These are phyloP conservation scores for Drosophila guanche DNA, from an alignment of 1,140 invertebrate genomes.

Conservation along the genomic window DNA sequence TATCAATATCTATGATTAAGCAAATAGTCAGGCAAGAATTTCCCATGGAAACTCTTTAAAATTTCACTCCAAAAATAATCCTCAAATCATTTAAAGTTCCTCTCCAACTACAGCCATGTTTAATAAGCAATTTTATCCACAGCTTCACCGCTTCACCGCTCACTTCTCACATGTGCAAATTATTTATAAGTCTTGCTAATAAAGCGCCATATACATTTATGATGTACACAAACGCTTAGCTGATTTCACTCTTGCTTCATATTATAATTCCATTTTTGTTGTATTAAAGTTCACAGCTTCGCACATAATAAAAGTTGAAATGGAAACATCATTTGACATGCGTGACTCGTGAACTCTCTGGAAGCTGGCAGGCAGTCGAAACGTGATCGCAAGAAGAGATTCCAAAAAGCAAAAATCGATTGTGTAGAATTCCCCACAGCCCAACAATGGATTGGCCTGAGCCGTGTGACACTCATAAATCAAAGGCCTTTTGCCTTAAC, in stretches of 20 bases:
- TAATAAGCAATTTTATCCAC: too few relatives aligned
- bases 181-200: too few relatives aligned
- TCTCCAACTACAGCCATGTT: too few relatives aligned
- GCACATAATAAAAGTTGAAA: conserved; percentile 56
- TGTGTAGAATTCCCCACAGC: conserved; percentile 33
- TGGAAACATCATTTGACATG: conserved; percentile 44
- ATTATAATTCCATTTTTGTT: conserved; percentile 6
- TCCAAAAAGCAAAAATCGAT: conserved; percentile 8
- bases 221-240: not conserved
- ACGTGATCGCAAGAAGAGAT: conserved; percentile 23
- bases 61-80: too few relatives aligned
- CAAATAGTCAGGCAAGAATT: too few relatives aligned
- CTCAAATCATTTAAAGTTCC: too few relatives aligned
- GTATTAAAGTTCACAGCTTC: conserved; percentile 29
- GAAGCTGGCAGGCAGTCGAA: conserved; percentile 9
- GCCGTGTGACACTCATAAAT: conserved; percentile 38
- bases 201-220: not conserved
- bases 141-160: too few relatives aligned
- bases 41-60: too few relatives aligned
- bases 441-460: conserved; percentile 51
- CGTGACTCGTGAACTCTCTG: conserved; percentile 49
- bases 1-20: too few relatives aligned
- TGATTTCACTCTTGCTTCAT: conserved; percentile 52
- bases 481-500: conserved; percentile 33
- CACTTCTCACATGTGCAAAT: too few relatives aligned